Evolutionary conservation across 2,113 vertebrate genomes (phyloP).

Genomic region (Cryptomyrus ogoouensis): DNA sequence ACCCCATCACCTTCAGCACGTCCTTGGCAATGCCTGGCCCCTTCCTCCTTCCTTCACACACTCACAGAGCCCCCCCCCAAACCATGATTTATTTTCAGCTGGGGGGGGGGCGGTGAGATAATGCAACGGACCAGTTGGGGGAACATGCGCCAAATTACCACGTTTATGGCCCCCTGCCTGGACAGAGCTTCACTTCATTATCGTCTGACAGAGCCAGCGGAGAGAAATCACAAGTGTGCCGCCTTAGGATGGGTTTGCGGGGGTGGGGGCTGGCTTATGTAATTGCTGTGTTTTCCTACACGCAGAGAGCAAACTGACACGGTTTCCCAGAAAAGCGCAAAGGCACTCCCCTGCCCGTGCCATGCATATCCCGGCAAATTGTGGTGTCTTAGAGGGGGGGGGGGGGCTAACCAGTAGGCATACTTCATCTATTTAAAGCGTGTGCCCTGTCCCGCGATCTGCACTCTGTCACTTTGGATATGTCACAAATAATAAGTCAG

Average conservation of each 20-base stretch:
- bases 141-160: background rate
- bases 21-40: slow-evolving; percentile 31
- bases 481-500: slow-evolving; percentile 81
- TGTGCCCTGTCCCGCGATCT: slow-evolving; percentile 26
- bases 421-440: slow-evolving; percentile 33
- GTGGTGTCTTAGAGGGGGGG: slow-evolving; percentile 43
- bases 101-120: background rate
- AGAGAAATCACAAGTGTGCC: background rate
- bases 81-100: background rate
- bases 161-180: background rate
- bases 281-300: background rate
- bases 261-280: background rate
- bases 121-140: background rate
- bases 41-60: background rate
- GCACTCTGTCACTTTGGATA: slow-evolving; percentile 69
- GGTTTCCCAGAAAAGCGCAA: background rate
- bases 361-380: slow-evolving; percentile 37
- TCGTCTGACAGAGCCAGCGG: background rate
- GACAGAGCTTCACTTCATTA: slow-evolving; percentile 3
- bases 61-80: background rate
- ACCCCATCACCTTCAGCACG: slow-evolving; percentile 44
- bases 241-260: background rate
- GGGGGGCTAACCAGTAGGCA: slow-evolving; percentile 19
- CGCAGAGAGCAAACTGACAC: background rate
- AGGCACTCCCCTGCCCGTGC: slow-evolving; percentile 18